Conservation (phyloP, 2,113 vertebrate genomes). For the Ciconia boyciana region DNA sequence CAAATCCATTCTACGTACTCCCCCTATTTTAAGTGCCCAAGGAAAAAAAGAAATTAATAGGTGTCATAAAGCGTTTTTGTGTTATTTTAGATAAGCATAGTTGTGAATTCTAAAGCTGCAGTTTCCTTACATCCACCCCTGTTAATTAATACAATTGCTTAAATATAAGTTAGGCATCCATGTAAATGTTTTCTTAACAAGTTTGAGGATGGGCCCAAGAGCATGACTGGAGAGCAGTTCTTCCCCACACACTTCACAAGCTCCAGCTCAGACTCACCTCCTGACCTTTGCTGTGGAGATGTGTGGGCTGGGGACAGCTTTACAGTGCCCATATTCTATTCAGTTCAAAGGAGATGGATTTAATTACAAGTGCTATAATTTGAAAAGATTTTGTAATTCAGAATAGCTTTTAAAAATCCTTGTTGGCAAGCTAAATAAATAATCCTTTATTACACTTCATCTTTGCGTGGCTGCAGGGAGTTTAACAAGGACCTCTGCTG, state of each 20-base stretch:
- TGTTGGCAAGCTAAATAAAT: neutral
- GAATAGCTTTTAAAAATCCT: slow-evolving; percentile 9
- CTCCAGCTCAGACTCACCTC: neutral
- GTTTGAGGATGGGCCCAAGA: neutral
- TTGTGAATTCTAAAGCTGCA: neutral
- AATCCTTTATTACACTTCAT: neutral
- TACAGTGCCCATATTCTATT: neutral
- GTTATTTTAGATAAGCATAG: neutral
- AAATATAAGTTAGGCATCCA: neutral
- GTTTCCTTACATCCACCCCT: neutral
- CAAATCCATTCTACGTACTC: neutral
- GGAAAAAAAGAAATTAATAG: neutral
- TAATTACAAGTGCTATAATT: neutral
- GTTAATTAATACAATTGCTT: neutral
- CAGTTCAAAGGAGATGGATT: neutral
- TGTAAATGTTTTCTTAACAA: neutral
- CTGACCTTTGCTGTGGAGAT: neutral
- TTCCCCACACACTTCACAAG: neutral
- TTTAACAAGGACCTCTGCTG: slow-evolving; percentile 76
- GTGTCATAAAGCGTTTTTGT: neutral
- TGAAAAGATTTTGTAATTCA: slow-evolving; percentile 13
- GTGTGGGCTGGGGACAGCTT: neutral
- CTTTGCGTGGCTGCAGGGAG: slow-evolving; percentile 21
- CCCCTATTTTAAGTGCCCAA: neutral
- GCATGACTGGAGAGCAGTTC: neutral